Base-by-base conservation (phyloP, 2,113 vertebrate genomes). In the Dunckerocampus dactyliophorus region DNA sequence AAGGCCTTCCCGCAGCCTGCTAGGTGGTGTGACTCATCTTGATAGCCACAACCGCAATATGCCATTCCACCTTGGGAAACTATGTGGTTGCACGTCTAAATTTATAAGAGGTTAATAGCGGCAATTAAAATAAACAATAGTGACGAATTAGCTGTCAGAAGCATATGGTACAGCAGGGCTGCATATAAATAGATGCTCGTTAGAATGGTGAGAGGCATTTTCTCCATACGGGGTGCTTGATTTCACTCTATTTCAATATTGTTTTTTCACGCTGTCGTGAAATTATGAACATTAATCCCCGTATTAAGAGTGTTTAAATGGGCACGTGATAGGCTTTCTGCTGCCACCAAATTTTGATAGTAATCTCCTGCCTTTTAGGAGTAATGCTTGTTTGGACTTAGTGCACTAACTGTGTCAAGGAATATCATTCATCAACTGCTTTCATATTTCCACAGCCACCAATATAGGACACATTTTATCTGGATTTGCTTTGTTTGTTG, bases 21-120 rank as follows among this genome's bases (percentile, higher is more conserved):
- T 68, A 50, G 70, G 71, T 82, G 82, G 78, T 83, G 80, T 84
- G 83, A 83, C 86, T 88, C 84, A 82, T 88, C 75, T 69, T 69
- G 71, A 77, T 77, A 67, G 57, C 69, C 76, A 72, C 69, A 21
- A 62, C 54, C 12, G 39, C 59, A 82, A 65, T 75, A 57, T 76
- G 62, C 65, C 54, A 61, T 68, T 58, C 54, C 63, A 71, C 73
- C 75, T 67, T 58, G 65, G 24, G 22, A 59, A 59, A 14, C 19
- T 21, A 22, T 51, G 19, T 51, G 49, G 19, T 51, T 20, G 21
- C 45, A 51, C 2, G 39, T 43, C 13, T 43, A 14, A 13, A 42
- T 42, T 42, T 42, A 46, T 58, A 59, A 17, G 22, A 43, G 52
- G 20, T 42, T 21, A 56, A 56, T 12, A 22, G 21, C n/a, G 11